Evolutionary conservation across 1,140 invertebrate genomes (phyloP).

Genomic region (Euborellia annulipes): DNA sequence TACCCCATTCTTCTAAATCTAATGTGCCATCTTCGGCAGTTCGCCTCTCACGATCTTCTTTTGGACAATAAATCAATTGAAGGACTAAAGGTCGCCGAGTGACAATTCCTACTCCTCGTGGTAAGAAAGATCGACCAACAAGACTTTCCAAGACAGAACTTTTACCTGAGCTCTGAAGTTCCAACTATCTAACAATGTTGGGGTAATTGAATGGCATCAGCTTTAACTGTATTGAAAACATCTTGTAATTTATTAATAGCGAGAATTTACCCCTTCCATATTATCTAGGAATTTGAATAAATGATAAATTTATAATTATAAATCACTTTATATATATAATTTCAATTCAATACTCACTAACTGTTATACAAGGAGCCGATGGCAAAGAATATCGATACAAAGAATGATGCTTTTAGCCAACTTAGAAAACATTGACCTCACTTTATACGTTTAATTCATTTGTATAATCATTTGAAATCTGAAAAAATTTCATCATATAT

Average conservation of each 20-base stretch:
- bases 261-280: conserved; percentile 98
- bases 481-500: too few species aligned
- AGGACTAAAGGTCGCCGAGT: conserved; percentile 87
- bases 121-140: conserved; percentile 95
- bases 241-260: conserved; percentile 99
- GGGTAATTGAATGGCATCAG: conserved; percentile 93
- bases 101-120: conserved; percentile 92
- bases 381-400: too few species aligned
- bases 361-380: too few species aligned
- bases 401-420: too few species aligned
- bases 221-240: conserved; percentile 98
- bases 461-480: too few species aligned
- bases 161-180: conserved; percentile 98
- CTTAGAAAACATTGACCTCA: not conserved
- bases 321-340: too few species aligned
- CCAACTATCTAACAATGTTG: conserved; percentile 99
- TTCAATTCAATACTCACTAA: too few species aligned
- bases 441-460: too few species aligned
- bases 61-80: conserved; percentile 80
- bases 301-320: too few species aligned
- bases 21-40: conserved; percentile 76
- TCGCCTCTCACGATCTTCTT: conserved; percentile 74
- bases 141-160: conserved; percentile 98
- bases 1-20: conserved; percentile 86
- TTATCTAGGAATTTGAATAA: too few species aligned